Base-by-base conservation (phyloP, 2,797 vertebrate species). In the Danionella dracula region DNA sequence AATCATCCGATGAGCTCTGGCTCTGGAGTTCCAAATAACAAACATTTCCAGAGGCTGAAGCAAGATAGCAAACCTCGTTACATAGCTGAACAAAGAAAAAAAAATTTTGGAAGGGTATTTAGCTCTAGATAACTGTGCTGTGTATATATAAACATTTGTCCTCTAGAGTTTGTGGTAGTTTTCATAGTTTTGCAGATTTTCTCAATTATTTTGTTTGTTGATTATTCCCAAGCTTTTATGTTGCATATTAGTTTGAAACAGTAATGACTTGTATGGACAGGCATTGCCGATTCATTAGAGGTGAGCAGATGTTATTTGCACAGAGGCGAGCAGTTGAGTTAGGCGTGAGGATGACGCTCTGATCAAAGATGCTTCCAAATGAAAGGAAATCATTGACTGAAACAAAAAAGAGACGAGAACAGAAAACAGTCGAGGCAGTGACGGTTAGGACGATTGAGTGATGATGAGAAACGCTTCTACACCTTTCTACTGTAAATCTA, bases 301-400 rank as follows among this genome's bases (percentile, higher is more conserved):
- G 49, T 54, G 40, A 65, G 27, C 20, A 13, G 41, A 40, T 53
- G 37, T 13, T 51, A 45, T 65, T 45, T 55, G 40, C 51, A 35
- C 4, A 23, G 5, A 53, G n/a, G 15, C 51, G 8, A 69, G 31
- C 37, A 45, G 45, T 29, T 17, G 41, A 61, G 54, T 20, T 13
- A 46, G 37, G 41, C 7, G 23, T 19, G 15, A 50, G 15, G 29
- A 63, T 49, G 41, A 34, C 56, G 45, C 20, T 59, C 29, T 34
- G 61, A 64, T 50, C 59, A 62, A 56, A 56, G 13, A 56, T 37
- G 11, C 29, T 50, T 72, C 62, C 66, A 54, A 67, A 29, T 63
- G 15, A 64, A 37, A 48, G 31, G 29, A 48, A 48, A 61, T 61
- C 23, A 67, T 29, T 17, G 51, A 45, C 6, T 23, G 50, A 53